Percentiles rank a stretch among this genome's conserved stretches.
phyloP scores from a whole-genome alignment of 2,888 invertebrate genomes.

The Sclerodermus sp. region DNA sequence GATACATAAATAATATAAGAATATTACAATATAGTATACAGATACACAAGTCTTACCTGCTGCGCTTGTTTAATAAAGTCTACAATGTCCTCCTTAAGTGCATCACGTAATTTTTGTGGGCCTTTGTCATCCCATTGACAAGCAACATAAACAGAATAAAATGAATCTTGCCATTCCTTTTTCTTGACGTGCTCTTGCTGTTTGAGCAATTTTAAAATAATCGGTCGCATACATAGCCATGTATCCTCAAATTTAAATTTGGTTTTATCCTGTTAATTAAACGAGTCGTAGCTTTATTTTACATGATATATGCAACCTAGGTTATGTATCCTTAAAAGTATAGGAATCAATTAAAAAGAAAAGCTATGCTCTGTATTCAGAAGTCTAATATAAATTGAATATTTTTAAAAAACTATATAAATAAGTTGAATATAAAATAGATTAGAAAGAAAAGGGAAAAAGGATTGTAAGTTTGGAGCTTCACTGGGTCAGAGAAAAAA shows the following conservation, averaged over 20 bases:
- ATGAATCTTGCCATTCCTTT: constrained; percentile 96
- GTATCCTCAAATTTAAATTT: constrained; percentile 90
- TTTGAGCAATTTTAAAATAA: constrained; percentile 88
- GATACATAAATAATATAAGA: neutral
- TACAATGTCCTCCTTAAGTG: constrained; percentile 88
- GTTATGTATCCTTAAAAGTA: neutral
- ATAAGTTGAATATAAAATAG: too few species aligned
- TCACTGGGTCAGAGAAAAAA: too few species aligned
- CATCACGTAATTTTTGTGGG: constrained; percentile 82
- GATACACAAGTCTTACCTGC: constrained; percentile 57
- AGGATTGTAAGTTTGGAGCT: too few species aligned
- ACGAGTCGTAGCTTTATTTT: too few species aligned
- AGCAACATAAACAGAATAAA: constrained; percentile 93
- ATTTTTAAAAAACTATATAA: neutral
- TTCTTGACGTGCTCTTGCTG: constrained; percentile 88
- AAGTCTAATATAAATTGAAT: neutral
- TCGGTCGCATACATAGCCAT: constrained; percentile 95
- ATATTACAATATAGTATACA: neutral
- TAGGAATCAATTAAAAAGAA: neutral
- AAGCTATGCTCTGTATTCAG: too few species aligned
- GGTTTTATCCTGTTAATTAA: constrained; percentile 70
- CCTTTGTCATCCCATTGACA: constrained; percentile 98
- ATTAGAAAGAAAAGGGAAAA: too few species aligned
- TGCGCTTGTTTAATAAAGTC: constrained; percentile 94
- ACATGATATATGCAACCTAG: too few species aligned